Evolutionary conservation across 2,797 vertebrate species (phyloP).

Genomic region (Malacoraja senta): DNA sequence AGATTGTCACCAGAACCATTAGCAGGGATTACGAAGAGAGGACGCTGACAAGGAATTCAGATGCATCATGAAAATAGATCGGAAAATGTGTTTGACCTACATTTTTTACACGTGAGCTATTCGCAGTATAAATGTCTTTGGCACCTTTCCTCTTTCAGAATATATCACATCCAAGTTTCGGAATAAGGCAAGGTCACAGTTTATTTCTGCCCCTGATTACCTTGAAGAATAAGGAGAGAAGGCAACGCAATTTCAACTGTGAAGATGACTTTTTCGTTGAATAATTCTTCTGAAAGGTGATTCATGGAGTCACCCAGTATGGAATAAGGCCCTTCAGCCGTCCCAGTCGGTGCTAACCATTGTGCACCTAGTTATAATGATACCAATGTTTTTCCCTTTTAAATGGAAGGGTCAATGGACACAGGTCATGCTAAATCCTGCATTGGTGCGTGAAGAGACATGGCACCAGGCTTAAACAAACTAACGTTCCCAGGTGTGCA

Average conservation of each 20-base stretch:
- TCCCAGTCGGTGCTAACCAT: too few relatives aligned
- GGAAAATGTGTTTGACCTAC: neutral
- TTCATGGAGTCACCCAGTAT: neutral
- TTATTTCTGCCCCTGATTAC: neutral
- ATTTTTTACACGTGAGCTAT: conserved; percentile 8
- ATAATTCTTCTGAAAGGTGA: neutral
- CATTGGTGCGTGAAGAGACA: neutral
- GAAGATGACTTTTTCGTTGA: conserved; percentile 13
- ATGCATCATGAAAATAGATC: neutral
- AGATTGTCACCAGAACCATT: conserved; percentile 17
- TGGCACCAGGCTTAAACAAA: neutral
- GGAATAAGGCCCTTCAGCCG: too few relatives aligned
- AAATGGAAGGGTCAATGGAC: neutral
- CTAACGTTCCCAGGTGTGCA: conserved; percentile 7
- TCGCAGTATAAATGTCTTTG: conserved; percentile 12
- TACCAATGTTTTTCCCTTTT: neutral
- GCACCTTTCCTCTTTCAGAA: neutral
- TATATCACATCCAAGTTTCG: neutral
- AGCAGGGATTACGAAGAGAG: neutral
- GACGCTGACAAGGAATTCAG: neutral
- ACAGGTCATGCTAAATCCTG: neutral
- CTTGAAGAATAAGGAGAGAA: neutral
- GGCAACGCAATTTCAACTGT: neutral
- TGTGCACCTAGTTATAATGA: too few relatives aligned
- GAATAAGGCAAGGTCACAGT: neutral